phyloP scores from a whole-genome alignment of 2,113 vertebrate genomes.

The Spea multiplicata region DNA sequence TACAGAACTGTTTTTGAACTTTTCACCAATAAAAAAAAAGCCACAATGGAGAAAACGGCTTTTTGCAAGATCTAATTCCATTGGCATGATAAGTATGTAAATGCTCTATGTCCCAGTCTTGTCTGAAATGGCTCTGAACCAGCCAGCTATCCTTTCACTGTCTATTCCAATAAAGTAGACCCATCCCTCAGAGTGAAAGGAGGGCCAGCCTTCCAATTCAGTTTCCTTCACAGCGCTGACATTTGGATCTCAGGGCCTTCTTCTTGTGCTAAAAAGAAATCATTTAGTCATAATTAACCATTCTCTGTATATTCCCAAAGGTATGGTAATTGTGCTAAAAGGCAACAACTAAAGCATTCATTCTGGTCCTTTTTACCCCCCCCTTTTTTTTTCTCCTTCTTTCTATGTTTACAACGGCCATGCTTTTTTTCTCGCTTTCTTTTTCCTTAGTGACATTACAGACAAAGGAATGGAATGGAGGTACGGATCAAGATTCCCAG shows the following conservation, averaged over 20 bases:
- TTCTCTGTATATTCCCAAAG: slow-evolving; percentile 69
- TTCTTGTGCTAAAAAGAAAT: slow-evolving; percentile 65
- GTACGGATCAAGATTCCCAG: slow-evolving; percentile 51
- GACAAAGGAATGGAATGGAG: slow-evolving; percentile 57
- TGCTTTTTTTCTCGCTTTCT: slow-evolving; percentile 51
- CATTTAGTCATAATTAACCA: slow-evolving; percentile 75
- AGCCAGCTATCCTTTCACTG: slow-evolving; percentile 68
- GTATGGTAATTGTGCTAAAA: slow-evolving; percentile 72
- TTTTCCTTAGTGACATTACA: slow-evolving; percentile 62
- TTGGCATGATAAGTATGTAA: slow-evolving; percentile 71
- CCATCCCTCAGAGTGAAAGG: slow-evolving; percentile 59
- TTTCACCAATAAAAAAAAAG: not conserved
- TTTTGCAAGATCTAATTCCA: slow-evolving; percentile 68
- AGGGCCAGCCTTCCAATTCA: slow-evolving; percentile 68
- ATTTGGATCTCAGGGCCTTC: slow-evolving; percentile 63
- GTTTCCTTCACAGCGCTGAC: slow-evolving; percentile 66
- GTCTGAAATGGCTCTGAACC: slow-evolving; percentile 56
- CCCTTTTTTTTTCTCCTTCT: slow-evolving; percentile 47
- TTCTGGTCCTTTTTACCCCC: slow-evolving; percentile 59
- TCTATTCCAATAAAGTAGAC: slow-evolving; percentile 60
- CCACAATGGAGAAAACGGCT: not conserved
- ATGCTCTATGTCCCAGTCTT: slow-evolving; percentile 57
- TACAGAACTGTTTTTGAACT: not conserved
- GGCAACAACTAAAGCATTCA: slow-evolving; percentile 72
- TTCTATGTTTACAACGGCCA: slow-evolving; percentile 49